Evolutionary conservation across 2,888 invertebrate genomes (phyloP).

Genomic region (Erebia aethiops): DNA sequence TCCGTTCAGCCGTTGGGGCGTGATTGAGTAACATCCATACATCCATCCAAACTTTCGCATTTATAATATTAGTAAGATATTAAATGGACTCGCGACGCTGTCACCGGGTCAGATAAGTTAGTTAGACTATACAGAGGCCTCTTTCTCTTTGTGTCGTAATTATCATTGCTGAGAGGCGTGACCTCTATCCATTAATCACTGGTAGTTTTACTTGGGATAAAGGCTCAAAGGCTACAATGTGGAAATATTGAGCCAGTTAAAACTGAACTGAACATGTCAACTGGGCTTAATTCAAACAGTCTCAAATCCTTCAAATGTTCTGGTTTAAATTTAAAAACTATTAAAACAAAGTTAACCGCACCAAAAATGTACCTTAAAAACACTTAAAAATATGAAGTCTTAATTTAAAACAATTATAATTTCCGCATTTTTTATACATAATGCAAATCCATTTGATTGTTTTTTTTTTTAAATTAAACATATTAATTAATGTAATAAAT

Average conservation of each 20-base stretch:
- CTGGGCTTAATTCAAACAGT: neutral
- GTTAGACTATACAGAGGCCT: no score
- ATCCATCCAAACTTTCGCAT: no score
- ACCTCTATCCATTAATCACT: no score
- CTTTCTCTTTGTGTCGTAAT: no score
- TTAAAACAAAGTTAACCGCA: conserved; percentile 8
- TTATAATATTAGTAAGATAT: no score
- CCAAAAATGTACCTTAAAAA: conserved; percentile 14
- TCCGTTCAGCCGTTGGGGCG: no score
- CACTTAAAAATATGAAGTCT: neutral
- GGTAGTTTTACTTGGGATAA: no score
- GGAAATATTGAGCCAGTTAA: neutral
- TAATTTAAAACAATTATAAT: neutral
- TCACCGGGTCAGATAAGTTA: no score
- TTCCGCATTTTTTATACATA: neutral
- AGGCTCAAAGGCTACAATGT: neutral
- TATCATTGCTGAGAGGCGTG: no score
- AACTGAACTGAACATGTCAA: neutral
- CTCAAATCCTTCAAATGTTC: neutral
- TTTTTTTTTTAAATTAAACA: neutral
- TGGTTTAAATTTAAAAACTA: neutral
- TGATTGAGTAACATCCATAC: no score
- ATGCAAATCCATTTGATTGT: neutral
- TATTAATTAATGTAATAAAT: no score
- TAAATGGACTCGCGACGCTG: no score